phyloP scores from a whole-genome alignment of 2,888 invertebrate species.

The Pandemis cinnamomeana region DNA sequence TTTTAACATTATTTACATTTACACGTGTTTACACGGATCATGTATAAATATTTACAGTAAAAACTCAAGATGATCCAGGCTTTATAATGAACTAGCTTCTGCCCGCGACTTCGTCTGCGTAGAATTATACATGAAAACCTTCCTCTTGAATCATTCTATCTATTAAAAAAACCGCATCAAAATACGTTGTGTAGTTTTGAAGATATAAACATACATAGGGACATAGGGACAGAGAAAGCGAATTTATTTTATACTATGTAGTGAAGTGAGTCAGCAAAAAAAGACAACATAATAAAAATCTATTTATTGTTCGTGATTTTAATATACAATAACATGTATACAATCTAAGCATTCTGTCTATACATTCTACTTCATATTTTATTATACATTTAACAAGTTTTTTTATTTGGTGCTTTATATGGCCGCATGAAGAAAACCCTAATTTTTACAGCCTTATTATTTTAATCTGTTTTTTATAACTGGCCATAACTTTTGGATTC shows the following conservation, averaged over 20 bases:
- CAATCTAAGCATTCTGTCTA: conserved; percentile 33
- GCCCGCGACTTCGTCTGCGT: no score
- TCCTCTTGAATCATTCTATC: no score
- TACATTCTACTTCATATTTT: background rate
- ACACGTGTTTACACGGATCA: no score
- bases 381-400: conserved; percentile 49
- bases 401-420: conserved; percentile 59
- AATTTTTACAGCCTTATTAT: conserved; percentile 22
- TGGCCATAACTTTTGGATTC: background rate
- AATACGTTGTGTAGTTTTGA: no score
- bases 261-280: background rate
- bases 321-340: conserved; percentile 44
- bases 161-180: no score
- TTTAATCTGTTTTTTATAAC: background rate
- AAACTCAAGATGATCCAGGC: background rate
- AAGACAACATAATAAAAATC: conserved; percentile 1
- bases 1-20: no score
- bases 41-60: no score
- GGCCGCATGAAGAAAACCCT: conserved; percentile 47
- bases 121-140: no score
- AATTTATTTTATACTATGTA: no score
- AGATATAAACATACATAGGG: no score
- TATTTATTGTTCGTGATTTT: conserved; percentile 39
- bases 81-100: no score
- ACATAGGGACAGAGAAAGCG: no score